Evolutionary conservation across 1,140 invertebrate genomes (phyloP), one percentile per base, ranked within the genome.

Genomic region (Caerostris darwini): DNA sequence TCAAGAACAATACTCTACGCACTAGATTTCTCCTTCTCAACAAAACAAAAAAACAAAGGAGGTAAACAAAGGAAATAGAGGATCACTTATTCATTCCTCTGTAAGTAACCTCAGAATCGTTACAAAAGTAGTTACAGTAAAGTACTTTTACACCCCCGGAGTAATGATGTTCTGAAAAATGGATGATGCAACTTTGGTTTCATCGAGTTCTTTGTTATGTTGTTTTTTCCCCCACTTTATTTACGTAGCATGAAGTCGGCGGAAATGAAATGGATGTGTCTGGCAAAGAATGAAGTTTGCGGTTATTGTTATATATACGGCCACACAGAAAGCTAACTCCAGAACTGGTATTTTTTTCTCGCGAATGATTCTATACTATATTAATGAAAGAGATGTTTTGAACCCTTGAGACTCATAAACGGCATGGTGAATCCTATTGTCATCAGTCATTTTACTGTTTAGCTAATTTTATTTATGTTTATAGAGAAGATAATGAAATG

Each of bases 91-190:
- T 77, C 69, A 77, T 77, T 77, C 34, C 10, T 12, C 8, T 12
- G 69, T 12, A 53, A 50, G 19, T 5, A 77, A 50, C 69, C 69
- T 34, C 69, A 77, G 69, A 71, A 71, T 71, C 69, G 69, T 71
- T 71, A 71, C 69, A 19, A 3, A 71, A 77, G 69, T 77, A 50
- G 19, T 77, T 77, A 77, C 34, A 7, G 7, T 53, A 12, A 77
- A 53, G 69, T 77, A 77, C 50, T 77, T 77, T 77, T 77, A 77
- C 69, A 77, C n/a, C 69, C 50, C 69, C 2, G 8, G 69, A 77
- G 69, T 77, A 77, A 77, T 34, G 34, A 77, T 8, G 69, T 3
- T 50, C 7, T 77, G 19, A 50, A 77, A 77, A 50, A 77, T 77
- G 34, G 69, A 77, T 77, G 69, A 77, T 1, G 69, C 3, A 50